Percentiles rank a stretch among this genome's conserved stretches.
These are phyloP conservation scores for Drosophila auraria DNA, from an alignment of 1,140 invertebrate species.

Conservation along the genomic window DNA sequence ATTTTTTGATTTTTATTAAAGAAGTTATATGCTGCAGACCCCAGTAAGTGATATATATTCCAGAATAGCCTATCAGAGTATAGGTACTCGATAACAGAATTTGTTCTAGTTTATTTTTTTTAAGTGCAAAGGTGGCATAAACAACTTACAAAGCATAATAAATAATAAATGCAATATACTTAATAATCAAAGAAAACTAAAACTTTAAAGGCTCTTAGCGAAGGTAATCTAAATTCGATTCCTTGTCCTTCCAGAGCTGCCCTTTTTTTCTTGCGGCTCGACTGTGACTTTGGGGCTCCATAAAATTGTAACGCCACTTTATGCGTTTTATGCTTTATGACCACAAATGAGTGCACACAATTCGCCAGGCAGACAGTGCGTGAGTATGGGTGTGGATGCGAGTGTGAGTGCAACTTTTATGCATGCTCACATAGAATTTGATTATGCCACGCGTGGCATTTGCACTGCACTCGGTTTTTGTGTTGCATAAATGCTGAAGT, in stretches of 20 bases:
- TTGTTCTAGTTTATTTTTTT: neutral
- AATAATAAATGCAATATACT: neutral
- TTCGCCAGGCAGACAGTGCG: slow-evolving; percentile 53
- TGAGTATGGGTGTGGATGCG: neutral
- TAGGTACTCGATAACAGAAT: neutral
- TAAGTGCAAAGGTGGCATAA: neutral
- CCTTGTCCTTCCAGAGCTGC: neutral
- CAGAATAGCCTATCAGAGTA: too few relatives aligned
- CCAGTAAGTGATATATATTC: neutral
- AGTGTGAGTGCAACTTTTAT: slow-evolving; percentile 69
- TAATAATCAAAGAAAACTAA: too few relatives aligned
- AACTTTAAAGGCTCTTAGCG: neutral
- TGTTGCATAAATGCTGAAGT: slow-evolving; percentile 79
- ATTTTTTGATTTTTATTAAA: neutral
- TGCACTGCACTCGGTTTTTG: slow-evolving; percentile 47
- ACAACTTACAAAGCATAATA: neutral
- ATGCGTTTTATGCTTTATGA: slow-evolving; percentile 84
- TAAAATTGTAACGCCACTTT: slow-evolving; percentile 83
- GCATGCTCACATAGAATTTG: slow-evolving; percentile 74
- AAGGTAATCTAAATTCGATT: slow-evolving; percentile 39
- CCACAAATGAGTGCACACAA: slow-evolving; percentile 78
- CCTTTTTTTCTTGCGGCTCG: slow-evolving; percentile 45
- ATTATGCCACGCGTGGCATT: slow-evolving; percentile 74
- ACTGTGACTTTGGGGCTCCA: slow-evolving; percentile 68
- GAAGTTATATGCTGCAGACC: neutral